Evolutionary conservation across 2,113 vertebrate genomes (phyloP).

Genomic region (Eolophus roseicapilla): DNA sequence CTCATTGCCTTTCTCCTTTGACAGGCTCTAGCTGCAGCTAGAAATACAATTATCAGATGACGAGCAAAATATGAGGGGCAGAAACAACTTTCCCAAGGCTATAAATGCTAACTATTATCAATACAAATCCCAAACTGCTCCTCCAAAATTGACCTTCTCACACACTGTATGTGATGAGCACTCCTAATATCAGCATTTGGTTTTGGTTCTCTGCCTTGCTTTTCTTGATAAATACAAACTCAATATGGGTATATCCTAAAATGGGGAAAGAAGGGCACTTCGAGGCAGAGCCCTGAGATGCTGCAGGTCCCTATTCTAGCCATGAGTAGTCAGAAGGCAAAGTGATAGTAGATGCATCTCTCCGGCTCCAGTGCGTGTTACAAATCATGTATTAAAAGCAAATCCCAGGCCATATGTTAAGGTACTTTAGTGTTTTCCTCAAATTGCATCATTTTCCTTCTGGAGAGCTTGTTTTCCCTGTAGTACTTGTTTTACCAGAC

Average conservation of each 20-base stretch:
- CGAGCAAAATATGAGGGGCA: not conserved
- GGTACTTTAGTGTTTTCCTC: not conserved
- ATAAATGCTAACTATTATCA: not conserved
- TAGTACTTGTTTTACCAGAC: not conserved
- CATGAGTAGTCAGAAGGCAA: accelerated
- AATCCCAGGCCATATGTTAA: not conserved
- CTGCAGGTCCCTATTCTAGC: not conserved
- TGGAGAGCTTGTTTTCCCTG: not conserved
- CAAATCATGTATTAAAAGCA: not conserved
- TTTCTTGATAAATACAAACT: not conserved
- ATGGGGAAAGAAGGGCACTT: not conserved
- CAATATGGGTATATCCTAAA: not conserved
- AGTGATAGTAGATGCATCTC: not conserved
- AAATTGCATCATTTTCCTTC: not conserved
- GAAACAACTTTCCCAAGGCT: not conserved
- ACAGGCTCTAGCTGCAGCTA: not conserved
- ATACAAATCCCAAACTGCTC: not conserved
- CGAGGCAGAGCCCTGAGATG: not conserved
- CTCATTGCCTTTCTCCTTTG: not conserved
- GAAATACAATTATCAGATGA: not conserved
- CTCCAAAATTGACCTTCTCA: not conserved
- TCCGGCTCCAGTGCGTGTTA: not conserved
- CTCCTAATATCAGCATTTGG: not conserved
- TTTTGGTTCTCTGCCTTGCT: not conserved
- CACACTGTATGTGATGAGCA: not conserved